phyloP scores from a whole-genome alignment of 2,888 invertebrate genomes.

The Lasioglossum calceatum region DNA sequence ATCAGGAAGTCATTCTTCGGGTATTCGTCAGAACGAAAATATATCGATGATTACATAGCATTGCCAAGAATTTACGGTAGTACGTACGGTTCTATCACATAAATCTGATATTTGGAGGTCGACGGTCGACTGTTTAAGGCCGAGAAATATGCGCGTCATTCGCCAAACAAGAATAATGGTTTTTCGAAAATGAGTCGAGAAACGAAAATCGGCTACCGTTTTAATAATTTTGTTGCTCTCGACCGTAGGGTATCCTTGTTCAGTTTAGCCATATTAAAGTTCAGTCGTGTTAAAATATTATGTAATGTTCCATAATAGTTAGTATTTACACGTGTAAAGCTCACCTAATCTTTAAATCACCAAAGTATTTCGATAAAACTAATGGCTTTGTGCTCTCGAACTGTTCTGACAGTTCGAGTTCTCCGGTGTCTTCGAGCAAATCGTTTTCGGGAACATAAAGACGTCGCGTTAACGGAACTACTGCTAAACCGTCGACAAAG shows the following conservation, averaged over 20 bases:
- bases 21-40: constrained; percentile 57
- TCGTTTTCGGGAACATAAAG: constrained; percentile 23
- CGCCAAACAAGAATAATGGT: constrained; percentile 5
- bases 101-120: not conserved
- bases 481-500: not conserved
- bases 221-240: constrained; percentile 69
- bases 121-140: not conserved
- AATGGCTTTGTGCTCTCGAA: constrained; percentile 17
- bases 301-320: constrained; percentile 18
- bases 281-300: constrained; percentile 36
- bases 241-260: constrained; percentile 66
- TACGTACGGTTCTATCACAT: not conserved
- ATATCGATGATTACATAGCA: constrained; percentile 63
- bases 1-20: constrained; percentile 27
- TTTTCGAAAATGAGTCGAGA: constrained; percentile 10
- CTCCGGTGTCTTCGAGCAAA: constrained; percentile 31
- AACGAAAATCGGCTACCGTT: constrained; percentile 72
- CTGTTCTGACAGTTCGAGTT: constrained; percentile 43
- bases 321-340: constrained; percentile 44
- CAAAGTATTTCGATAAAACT: constrained; percentile 23
- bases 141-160: not conserved
- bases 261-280: constrained; percentile 66
- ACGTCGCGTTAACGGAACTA: constrained; percentile 24
- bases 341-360: constrained; percentile 63
- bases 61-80: constrained; percentile 33